Evolutionary conservation across 2,888 invertebrate species (phyloP), one percentile per base, ranked within the genome.

Genomic region (Limnephilus rhombicus): DNA sequence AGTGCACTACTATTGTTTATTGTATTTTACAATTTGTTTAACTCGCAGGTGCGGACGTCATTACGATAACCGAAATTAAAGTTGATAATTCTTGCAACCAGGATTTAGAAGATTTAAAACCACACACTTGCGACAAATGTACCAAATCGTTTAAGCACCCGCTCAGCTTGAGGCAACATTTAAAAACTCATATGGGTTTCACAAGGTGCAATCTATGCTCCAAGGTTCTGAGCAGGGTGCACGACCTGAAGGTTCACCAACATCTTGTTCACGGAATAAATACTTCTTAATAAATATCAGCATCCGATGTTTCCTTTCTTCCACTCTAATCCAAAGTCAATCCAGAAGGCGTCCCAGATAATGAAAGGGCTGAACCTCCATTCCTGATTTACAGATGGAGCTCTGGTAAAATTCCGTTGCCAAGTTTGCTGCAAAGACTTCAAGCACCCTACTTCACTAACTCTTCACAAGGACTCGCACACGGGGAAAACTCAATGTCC

Each of bases 401-500:
- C 97, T 94, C 95, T 96, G 94, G 96, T 96, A 53, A 96, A 96
- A 94, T 97, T 97, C 94, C 96, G 96, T 94, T 97, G 97, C 95
- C 96, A 96, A 94, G 95, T 97, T 94, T 97, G 97, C 95, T 96
- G 96, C 93, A 97, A 97, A 95, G 96, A 96, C 93, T 97, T 97
- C 94, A 97, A 96, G 94, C 97, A 97, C 95, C 97, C 97, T 29
- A 97, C 96, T 93, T 97, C 97, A 91, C 95, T 97, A 94, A 97
- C 97, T 92, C 95, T 97, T 90, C 97, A 97, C 94, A 97, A 96
- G 95, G 97, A 97, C 94, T 96, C 97, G 86, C 97, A 97, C 94
- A 96, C 96, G 90, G 97, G 97, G 45, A 97, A 97, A 94, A 97
- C 97, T 37, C 96, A 96, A 94, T 97, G 97, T 94, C 97, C 97